Evolutionary conservation across 2,888 invertebrate genomes (phyloP).

Genomic region (Aproaerema taeniolella): DNA sequence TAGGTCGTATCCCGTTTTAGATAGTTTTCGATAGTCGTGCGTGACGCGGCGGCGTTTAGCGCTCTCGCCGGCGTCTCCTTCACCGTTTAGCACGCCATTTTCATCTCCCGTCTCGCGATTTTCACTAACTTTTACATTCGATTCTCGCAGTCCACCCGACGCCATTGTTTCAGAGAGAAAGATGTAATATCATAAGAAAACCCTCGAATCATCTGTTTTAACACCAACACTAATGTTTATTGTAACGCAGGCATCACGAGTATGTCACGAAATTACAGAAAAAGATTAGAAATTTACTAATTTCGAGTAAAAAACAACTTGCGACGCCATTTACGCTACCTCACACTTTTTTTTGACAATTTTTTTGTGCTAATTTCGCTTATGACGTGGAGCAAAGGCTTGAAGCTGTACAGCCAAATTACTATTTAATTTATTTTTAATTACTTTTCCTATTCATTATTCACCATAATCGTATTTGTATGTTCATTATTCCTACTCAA

Average conservation of each 20-base stretch:
- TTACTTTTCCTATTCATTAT: too few relatives aligned
- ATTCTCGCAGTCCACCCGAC: slow-evolving; percentile 61
- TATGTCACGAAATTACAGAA: slow-evolving; percentile 35
- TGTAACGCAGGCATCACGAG: slow-evolving; percentile 37
- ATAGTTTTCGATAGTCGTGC: slow-evolving; percentile 64
- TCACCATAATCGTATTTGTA: too few relatives aligned
- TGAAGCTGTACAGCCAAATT: slow-evolving; percentile 27
- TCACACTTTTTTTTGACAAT: slow-evolving; percentile 40
- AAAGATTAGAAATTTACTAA: slow-evolving; percentile 60
- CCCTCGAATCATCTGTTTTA: not conserved
- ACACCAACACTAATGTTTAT: slow-evolving; percentile 38
- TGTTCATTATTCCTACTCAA: too few relatives aligned
- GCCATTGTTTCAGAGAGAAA: slow-evolving; percentile 67
- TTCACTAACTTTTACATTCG: slow-evolving; percentile 67
- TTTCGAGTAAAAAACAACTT: slow-evolving; percentile 70
- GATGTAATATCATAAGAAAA: slow-evolving; percentile 34
- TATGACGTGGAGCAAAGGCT: slow-evolving; percentile 33
- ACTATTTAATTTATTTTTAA: not conserved
- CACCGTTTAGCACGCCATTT: slow-evolving; percentile 44
- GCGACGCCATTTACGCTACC: slow-evolving; percentile 73
- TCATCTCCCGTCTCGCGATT: slow-evolving; percentile 51
- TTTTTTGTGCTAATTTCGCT: slow-evolving; percentile 40
- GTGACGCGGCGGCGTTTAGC: slow-evolving; percentile 63
- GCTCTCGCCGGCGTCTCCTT: slow-evolving; percentile 58
- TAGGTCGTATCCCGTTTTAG: slow-evolving; percentile 67